phyloP scores from a whole-genome alignment of 2,797 vertebrate species.

The Amblyraja radiata region DNA sequence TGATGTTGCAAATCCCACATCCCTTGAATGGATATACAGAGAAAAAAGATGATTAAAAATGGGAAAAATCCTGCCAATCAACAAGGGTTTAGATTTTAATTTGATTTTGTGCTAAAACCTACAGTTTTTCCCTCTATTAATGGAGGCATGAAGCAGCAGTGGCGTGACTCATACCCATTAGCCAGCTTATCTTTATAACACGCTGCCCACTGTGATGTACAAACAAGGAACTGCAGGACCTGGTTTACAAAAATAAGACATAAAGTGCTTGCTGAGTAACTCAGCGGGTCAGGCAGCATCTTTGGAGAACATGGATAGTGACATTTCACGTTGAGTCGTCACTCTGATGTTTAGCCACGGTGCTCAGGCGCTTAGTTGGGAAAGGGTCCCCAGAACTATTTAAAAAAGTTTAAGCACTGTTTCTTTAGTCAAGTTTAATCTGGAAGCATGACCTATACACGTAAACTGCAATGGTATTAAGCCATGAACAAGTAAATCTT shows the following conservation, averaged over 20 bases:
- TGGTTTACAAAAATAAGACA: no score
- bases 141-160: background rate
- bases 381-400: background rate
- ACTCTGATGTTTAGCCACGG: background rate
- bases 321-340: background rate
- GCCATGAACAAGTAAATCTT: background rate
- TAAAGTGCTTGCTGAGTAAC: no score
- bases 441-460: background rate
- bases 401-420: background rate
- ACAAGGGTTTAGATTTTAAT: background rate
- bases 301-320: no score
- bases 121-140: background rate
- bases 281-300: no score
- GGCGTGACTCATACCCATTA: background rate
- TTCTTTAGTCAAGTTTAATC: constrained; percentile 4
- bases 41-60: background rate
- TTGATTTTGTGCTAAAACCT: background rate
- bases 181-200: background rate
- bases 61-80: background rate
- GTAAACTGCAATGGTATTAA: no score
- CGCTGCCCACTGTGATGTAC: background rate
- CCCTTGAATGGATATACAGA: no score
- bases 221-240: no score
- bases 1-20: no score
- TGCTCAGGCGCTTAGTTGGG: background rate